Evolutionary conservation across 2,797 vertebrate genomes (phyloP), one percentile per base, ranked within the genome.

Genomic region (Fistularia commersonii): DNA sequence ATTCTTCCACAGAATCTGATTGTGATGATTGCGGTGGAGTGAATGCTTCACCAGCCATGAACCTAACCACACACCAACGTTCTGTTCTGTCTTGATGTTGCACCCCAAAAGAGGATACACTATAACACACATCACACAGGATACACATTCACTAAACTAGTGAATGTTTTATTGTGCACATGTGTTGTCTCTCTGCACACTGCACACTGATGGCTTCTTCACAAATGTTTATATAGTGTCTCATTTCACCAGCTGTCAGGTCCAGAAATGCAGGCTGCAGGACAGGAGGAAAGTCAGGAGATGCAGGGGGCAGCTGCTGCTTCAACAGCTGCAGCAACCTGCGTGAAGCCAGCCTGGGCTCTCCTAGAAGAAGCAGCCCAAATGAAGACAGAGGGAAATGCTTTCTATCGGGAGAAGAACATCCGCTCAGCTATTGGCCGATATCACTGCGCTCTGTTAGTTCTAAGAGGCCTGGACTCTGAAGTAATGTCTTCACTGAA

Each of bases 401-500:
- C 70, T 3, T 89, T 89, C 48, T 97, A 95, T 72, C 78, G 84
- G 42, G 91, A 92, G 40, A 92, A 89, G 47, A 91, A 88, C 32
- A 74, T 93, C 50, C 89, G 93, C 3, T 85, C 90, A 2, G 95
- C 93, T 11, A 93, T 95, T 2, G 90, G 93, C 3, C 82, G 88
- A 7, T 96, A 96, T 68, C 94, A 97, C 64, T 90, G 91, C 0
- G 90, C 93, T 11, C 82, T 97, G 71, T 82, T 97, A 37, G 73
- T 95, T 64, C 91, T 97, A 7, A 85, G 93, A 40, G 78, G 91
- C 39, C 76, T 96, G 49, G 93, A 95, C 62, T 81, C 93, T 0
- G 83, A 89, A 0, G 81, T 92, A 51, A 87, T 81, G 2, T 59
- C 82, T 0, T 72, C 85, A 0, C 61, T 95, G 39, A 86, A 91